Percentiles rank a stretch among this genome's conserved stretches.
Evolutionary conservation across 1,140 invertebrate species (phyloP).

Genomic region (Elymnias hypermnestra): DNA sequence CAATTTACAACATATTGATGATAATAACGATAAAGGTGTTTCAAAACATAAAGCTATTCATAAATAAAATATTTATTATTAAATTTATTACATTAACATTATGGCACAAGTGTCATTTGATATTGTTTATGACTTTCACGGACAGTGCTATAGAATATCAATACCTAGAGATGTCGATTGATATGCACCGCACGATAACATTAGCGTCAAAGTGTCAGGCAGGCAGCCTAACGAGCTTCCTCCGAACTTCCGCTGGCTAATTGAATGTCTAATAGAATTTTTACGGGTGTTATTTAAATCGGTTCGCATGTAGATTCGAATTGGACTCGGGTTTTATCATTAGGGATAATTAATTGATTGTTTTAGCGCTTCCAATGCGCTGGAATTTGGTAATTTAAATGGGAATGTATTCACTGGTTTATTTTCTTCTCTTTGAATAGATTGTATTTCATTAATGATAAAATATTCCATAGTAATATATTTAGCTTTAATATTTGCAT

Average conservation of each 20-base stretch:
- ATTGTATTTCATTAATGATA: no score
- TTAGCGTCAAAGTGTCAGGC: conserved; percentile 22
- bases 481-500: no score
- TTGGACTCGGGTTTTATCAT: conserved; percentile 15
- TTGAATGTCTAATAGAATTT: conserved; percentile 50
- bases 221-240: conserved; percentile 31
- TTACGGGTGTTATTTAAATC: conserved; percentile 54
- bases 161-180: conserved; percentile 10
- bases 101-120: not conserved
- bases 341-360: conserved; percentile 19
- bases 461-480: no score
- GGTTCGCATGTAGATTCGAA: conserved; percentile 31
- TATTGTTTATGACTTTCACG: conserved; percentile 5
- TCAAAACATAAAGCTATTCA: no score
- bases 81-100: no score
- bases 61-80: no score
- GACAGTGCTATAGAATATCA: conserved; percentile 6
- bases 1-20: no score
- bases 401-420: no score
- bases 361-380: conserved; percentile 11
- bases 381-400: not conserved
- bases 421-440: no score
- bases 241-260: conserved; percentile 38
- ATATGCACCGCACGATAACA: conserved; percentile 16
- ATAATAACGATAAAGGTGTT: no score